Percentiles rank a stretch among this genome's conserved stretches.
Conservation (phyloP, 2,888 invertebrate genomes). For the Drosophila pegasa region DNA sequence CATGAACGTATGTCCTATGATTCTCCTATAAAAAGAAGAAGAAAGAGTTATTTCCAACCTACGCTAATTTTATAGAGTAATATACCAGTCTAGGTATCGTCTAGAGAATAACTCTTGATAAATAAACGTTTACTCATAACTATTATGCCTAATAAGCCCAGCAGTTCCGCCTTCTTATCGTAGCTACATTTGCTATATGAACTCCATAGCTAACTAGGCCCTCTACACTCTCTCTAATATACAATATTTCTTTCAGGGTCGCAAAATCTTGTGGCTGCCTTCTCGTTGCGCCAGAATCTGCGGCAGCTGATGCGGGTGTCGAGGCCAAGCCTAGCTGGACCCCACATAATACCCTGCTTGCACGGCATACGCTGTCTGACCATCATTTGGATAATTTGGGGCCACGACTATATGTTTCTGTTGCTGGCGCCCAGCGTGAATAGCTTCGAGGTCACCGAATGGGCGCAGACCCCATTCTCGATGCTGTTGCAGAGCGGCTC, state of each 20-base stretch:
- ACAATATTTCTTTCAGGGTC: slow-evolving; percentile 17
- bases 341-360: slow-evolving; percentile 78
- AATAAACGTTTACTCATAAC: too few relatives aligned
- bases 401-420: slow-evolving; percentile 70
- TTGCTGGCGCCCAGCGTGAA: slow-evolving; percentile 56
- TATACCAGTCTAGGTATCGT: background rate
- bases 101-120: background rate
- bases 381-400: slow-evolving; percentile 84
- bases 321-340: background rate
- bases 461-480: slow-evolving; percentile 57
- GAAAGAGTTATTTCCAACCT: too few relatives aligned
- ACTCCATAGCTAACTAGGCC: background rate
- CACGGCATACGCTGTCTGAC: slow-evolving; percentile 83
- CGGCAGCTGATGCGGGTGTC: slow-evolving; percentile 26
- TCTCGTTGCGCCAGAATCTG: slow-evolving; percentile 67
- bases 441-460: slow-evolving; percentile 26
- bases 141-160: too few relatives aligned
- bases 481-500: slow-evolving; percentile 81
- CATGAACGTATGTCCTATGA: too few relatives aligned
- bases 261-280: slow-evolving; percentile 46
- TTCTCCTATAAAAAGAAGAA: too few relatives aligned
- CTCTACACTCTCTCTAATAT: background rate
- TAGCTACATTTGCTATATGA: background rate
- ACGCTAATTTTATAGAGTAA: too few relatives aligned
- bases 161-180: too few relatives aligned